A percentile compares a stretch with the other conserved stretches of the same genome.
phyloP scores from a whole-genome alignment of 2,797 vertebrate genomes.

The Takifugu rubripes region DNA sequence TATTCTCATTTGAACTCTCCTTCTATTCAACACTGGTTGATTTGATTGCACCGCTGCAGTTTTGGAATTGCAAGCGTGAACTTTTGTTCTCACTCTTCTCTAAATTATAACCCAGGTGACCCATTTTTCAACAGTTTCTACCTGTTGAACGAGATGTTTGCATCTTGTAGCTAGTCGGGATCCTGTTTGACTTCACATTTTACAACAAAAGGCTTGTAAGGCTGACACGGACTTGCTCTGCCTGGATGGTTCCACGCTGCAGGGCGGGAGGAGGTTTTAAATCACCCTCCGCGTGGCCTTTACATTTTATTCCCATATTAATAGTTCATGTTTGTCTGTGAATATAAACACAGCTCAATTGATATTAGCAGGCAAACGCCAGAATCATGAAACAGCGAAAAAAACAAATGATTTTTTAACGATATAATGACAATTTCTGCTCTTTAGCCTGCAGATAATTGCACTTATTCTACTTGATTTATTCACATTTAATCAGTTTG shows the following conservation, averaged over 20 bases:
- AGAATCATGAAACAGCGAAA: too few species aligned
- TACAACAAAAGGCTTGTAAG: not conserved
- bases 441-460: not conserved
- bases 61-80: not conserved
- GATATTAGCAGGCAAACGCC: too few species aligned
- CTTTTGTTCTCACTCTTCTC: not conserved
- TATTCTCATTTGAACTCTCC: too few species aligned
- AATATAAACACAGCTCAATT: too few species aligned
- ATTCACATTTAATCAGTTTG: not conserved
- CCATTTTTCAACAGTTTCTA: not conserved
- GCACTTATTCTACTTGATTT: not conserved
- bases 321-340: too few species aligned
- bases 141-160: slow-evolving; percentile 13
- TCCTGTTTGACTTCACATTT: not conserved
- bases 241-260: not conserved
- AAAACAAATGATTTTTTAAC: too few species aligned
- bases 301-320: too few species aligned
- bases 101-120: not conserved
- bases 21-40: too few species aligned
- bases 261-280: slow-evolving; percentile 2
- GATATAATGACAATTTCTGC: too few species aligned
- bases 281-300: not conserved
- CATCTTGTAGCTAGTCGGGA: not conserved
- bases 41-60: not conserved
- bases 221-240: not conserved